phyloP scores from a whole-genome alignment of 2,113 vertebrate genomes.

The Triplophysa dalaica region DNA sequence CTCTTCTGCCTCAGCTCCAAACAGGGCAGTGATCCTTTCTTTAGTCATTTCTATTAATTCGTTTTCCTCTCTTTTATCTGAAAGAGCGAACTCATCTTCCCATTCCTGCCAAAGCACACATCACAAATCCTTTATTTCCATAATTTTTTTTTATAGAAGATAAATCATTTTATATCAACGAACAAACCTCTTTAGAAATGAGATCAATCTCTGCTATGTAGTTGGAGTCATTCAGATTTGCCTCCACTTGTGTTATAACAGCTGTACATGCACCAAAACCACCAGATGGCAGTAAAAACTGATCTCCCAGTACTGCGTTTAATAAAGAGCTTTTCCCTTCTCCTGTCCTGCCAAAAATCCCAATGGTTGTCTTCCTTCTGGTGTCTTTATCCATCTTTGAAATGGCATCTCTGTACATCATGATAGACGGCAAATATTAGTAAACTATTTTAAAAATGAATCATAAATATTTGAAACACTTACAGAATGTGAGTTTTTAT shows the following conservation, averaged over 20 bases:
- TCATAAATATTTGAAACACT: neutral
- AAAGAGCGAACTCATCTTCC: slow-evolving; percentile 14
- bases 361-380: neutral
- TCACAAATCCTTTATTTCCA: neutral
- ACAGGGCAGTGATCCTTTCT: slow-evolving; percentile 36
- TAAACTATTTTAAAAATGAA: neutral
- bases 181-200: slow-evolving; percentile 57
- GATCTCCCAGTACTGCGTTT: slow-evolving; percentile 59
- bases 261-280: slow-evolving; percentile 61
- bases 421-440: neutral
- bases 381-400: neutral
- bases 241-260: slow-evolving; percentile 64
- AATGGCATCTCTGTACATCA: neutral
- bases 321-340: slow-evolving; percentile 37
- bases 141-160: too few species aligned
- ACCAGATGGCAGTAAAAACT: slow-evolving; percentile 58
- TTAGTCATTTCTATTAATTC: neutral
- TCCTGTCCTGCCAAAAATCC: slow-evolving; percentile 12
- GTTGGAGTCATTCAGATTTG: slow-evolving; percentile 3
- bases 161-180: neutral
- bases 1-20: slow-evolving; percentile 5
- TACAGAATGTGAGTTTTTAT: neutral
- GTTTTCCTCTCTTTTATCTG: neutral
- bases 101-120: slow-evolving; percentile 21
- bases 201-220: slow-evolving; percentile 66